phyloP scores from a whole-genome alignment of 1,140 invertebrate genomes.

The Chironomus striatipennis region DNA sequence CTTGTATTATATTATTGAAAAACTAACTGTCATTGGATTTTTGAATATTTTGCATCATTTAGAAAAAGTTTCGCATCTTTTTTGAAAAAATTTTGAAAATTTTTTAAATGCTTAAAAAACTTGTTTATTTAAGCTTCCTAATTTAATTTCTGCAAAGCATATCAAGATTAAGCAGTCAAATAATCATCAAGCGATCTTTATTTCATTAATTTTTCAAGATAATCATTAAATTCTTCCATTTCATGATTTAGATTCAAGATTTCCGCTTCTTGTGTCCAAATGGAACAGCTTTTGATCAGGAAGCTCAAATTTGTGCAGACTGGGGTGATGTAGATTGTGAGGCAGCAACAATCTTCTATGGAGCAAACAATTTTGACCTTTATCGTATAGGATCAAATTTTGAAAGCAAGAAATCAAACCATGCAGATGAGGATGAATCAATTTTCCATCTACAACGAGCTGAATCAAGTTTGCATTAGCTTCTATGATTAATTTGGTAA shows the following conservation, averaged over 20 bases:
- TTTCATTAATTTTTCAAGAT: background rate
- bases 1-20: no score
- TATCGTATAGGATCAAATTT: slow-evolving; percentile 63
- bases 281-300: slow-evolving; percentile 85
- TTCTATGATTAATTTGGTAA: slow-evolving; percentile 29
- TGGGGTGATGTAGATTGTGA: slow-evolving; percentile 84
- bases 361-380: slow-evolving; percentile 74
- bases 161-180: no score
- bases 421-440: slow-evolving; percentile 54
- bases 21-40: no score
- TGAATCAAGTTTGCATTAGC: slow-evolving; percentile 50
- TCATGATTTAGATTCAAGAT: slow-evolving; percentile 54
- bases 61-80: no score
- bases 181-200: background rate
- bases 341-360: slow-evolving; percentile 64
- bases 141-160: no score
- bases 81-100: no score
- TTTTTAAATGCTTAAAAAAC: no score
- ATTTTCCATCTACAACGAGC: slow-evolving; percentile 66
- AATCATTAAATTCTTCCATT: slow-evolving; percentile 30
- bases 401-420: slow-evolving; percentile 50
- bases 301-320: slow-evolving; percentile 83
- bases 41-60: no score
- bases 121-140: no score
- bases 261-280: slow-evolving; percentile 84